A percentile compares a stretch with the other conserved stretches of the same genome.
phyloP scores from a whole-genome alignment of 2,797 vertebrate species.

The Galaxias olidus region DNA sequence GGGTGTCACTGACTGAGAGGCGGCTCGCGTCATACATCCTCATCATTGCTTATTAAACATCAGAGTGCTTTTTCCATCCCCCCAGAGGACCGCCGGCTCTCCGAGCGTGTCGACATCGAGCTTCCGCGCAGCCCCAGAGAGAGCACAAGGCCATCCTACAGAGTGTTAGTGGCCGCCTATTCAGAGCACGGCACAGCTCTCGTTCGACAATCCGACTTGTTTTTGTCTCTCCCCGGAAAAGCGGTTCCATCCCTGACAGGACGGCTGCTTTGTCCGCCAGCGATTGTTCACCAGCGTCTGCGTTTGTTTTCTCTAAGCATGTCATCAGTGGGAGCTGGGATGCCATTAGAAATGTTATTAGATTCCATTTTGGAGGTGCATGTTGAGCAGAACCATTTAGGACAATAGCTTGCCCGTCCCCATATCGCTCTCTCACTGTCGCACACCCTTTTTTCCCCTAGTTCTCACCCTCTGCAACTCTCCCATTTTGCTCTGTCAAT shows the following conservation, averaged over 20 bases:
- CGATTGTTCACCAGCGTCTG: conserved; percentile 33
- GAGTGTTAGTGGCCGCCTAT: too few species aligned
- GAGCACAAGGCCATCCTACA: not conserved
- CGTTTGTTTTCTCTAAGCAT: conserved; percentile 31
- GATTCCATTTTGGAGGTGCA: conserved; percentile 6
- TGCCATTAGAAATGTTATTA: conserved; percentile 36
- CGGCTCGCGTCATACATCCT: conserved; percentile 5
- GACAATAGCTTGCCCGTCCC: not conserved
- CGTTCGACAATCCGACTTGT: not conserved
- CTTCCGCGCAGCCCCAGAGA: conserved; percentile 19
- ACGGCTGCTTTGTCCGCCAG: conserved; percentile 19
- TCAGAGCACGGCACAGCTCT: not conserved
- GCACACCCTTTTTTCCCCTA: not conserved
- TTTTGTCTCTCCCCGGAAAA: not conserved
- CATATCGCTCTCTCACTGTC: conserved; percentile 23
- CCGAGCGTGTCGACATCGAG: too few species aligned
- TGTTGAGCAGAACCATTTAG: too few species aligned
- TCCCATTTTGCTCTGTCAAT: conserved; percentile 1
- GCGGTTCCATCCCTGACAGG: conserved; percentile 17
- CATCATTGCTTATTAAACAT: conserved; percentile 18
- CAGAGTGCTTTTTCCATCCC: conserved; percentile 7
- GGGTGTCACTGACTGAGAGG: conserved; percentile 26
- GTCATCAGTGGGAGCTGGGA: conserved; percentile 17
- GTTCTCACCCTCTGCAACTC: conserved; percentile 3
- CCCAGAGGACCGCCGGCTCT: not conserved